These are phyloP conservation scores for Drosophila sordidula DNA, from an alignment of 2,888 invertebrate genomes.

Conservation along the genomic window DNA sequence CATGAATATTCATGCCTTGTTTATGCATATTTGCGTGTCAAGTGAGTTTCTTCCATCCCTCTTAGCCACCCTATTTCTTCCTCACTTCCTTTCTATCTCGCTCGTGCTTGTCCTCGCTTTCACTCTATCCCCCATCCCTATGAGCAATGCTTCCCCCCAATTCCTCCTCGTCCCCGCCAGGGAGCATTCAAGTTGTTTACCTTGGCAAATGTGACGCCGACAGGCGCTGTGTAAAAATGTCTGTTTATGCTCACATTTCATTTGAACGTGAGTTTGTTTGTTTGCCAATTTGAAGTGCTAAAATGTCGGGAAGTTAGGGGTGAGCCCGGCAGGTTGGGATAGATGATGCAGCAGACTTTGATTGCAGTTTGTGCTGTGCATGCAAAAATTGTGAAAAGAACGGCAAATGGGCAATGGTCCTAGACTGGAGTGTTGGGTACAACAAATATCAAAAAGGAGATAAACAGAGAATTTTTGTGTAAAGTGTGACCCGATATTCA, in stretches of 20 bases:
- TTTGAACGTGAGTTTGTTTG: conserved; percentile 79
- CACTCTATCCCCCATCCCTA: conserved; percentile 31
- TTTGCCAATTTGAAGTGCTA: conserved; percentile 77
- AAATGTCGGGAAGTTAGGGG: conserved; percentile 36
- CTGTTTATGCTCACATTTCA: conserved; percentile 80
- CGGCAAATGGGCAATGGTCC: conserved; percentile 25
- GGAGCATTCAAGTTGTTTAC: conserved; percentile 75
- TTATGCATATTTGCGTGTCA: conserved; percentile 82
- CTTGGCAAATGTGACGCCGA: conserved; percentile 54
- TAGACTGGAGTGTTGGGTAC: conserved; percentile 19
- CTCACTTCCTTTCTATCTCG: conserved; percentile 5
- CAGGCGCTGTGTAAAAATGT: conserved; percentile 74
- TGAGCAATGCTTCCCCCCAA: conserved; percentile 66
- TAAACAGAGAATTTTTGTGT: too few relatives aligned
- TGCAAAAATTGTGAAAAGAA: conserved; percentile 45
- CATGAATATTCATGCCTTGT: conserved; percentile 78
- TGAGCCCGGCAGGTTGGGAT: conserved; percentile 9
- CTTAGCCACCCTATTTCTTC: conserved; percentile 5
- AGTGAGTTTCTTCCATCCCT: conserved; percentile 53
- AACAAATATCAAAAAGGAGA: conserved; percentile 6
- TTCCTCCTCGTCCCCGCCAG: conserved; percentile 26
- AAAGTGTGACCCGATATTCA: too few relatives aligned
- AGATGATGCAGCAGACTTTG: conserved; percentile 55
- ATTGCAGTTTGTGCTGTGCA: conserved; percentile 75
- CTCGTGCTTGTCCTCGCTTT: conserved; percentile 6